A percentile compares a stretch with the other conserved stretches of the same genome.
phyloP scores from a whole-genome alignment of 92 coral and sea anemone genomes.

The Phenganax subtilis region DNA sequence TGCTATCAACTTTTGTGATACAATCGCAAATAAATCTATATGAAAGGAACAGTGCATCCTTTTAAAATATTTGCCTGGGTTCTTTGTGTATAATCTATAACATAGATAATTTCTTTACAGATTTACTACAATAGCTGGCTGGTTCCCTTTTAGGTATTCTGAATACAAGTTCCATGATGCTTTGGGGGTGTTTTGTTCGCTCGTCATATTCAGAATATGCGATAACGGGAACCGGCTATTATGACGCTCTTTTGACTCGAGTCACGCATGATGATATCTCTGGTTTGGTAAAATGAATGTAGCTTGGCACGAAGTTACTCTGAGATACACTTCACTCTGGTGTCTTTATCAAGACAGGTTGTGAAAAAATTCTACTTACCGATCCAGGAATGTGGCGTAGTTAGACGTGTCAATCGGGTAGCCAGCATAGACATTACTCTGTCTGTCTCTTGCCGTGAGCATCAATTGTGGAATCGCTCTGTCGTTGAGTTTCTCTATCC shows the following conservation, averaged over 20 bases:
- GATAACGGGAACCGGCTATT: no score
- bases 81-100: not conserved
- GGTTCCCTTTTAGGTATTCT: no score
- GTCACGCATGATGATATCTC: no score
- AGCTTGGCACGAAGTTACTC: no score
- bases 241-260: no score
- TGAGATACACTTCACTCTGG: not conserved
- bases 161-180: no score
- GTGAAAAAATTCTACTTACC: not conserved
- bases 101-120: no score
- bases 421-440: slow-evolving; percentile 23
- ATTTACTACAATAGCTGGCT: no score
- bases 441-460: slow-evolving; percentile 27
- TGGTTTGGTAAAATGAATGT: no score
- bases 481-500: not conserved
- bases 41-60: not conserved
- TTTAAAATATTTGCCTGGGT: not conserved
- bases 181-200: no score
- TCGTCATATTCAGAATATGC: no score
- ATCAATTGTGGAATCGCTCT: slow-evolving; percentile 13
- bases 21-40: slow-evolving; percentile 35
- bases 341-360: not conserved
- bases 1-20: not conserved
- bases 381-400: not conserved
- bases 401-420: slow-evolving; percentile 12